Evolutionary conservation across 1,140 invertebrate species (phyloP), one percentile per base, ranked within the genome.

Genomic region (Hydropsyche tenuis): DNA sequence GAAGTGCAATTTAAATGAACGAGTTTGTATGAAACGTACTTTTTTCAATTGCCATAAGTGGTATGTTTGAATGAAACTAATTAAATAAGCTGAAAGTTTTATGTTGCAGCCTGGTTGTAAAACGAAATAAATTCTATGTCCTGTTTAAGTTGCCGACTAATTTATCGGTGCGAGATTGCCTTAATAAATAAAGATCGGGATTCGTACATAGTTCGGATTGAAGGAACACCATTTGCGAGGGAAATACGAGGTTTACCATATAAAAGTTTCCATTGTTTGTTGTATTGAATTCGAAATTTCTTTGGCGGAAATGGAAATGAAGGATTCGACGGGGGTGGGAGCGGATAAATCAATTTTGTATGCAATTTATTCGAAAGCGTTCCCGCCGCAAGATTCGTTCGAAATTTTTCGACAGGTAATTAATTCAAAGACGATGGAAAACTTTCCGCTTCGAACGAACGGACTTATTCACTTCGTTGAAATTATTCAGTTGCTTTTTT

Each of bases 381-480:
- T 37, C 9, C 30, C 30, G 9, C n/a, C 48, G 20, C 48, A 18
- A 16, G 48, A 53, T 53, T 53, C 48, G 48, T 53, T 53, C 20
- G 48, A 53, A 53, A 53, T 18, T 53, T 53, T 53, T 53, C 48
- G 48, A 53, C 48, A 53, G 48, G 48, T 53, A 53, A 53, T 53
- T 53, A 53, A 53, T 53, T 53, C 48, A 53, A 20, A 20, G 48
- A 53, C 48, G 48, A 53, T 53, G 20, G 48, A 53, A 53, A 18
- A 37, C n/a, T 53, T 53, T 20, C 1, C n/a, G 48, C 48, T 53
- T 20, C n/a, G 18, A 20, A 16, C 7, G 16, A 53, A 53, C n/a
- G 14, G 48, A 53, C 48, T 53, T 5, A 16, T 20, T 20, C 1
- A 7, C 48, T 53, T 53, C 48, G 48, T 53, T 53, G 14, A 53